Evolutionary conservation across 2,888 invertebrate genomes (phyloP), one percentile per base, ranked within the genome.

Genomic region (Isoperla grammatica): DNA sequence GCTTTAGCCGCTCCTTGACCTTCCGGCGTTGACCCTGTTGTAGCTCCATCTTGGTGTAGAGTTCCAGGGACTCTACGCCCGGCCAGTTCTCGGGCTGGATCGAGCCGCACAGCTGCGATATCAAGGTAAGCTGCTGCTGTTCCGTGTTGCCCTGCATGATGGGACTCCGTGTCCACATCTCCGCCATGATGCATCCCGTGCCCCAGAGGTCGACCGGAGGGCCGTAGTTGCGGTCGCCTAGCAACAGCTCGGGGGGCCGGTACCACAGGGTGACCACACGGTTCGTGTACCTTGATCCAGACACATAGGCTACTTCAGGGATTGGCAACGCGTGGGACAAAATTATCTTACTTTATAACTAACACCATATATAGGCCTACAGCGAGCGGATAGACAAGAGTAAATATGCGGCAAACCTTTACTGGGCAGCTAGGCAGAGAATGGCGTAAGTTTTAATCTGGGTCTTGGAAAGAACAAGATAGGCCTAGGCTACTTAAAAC

Each of bases 111-210:
- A 99, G 78, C 73, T 96, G 95, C 0, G 93, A 92, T 63, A 99
- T 99, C 13, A 97, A 80, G 23, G 90, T 90, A 9, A 99, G 75
- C 71, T 99, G 99, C 71, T 95, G 92, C 70, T 96, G 96, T 69
- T 99, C 99, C 0, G 96, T 95, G 54, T 90, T 92, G 15, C 99
- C 99, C 79, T 92, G 92, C 92, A 94, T 93, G 62, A 94, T 93
- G 0, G 94, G 98, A 3, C 76, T 78, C 65, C 85, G 78, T 0
- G 96, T 98, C 98, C 98, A 99, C 94, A 99, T 94, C 78, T 99
- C 99, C 0, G 98, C 98, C 98, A 99, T 98, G 64, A 99, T 99
- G 72, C 99, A 99, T 0, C 99, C 99, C 0, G 95, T 97, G 1
- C 92, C 92, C 92, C 92, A 92, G 78, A 98, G 83, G 78, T 99